Evolutionary conservation across 1,140 invertebrate genomes (phyloP), one percentile per base, ranked within the genome.

Genomic region (Apocrypta bakeri): DNA sequence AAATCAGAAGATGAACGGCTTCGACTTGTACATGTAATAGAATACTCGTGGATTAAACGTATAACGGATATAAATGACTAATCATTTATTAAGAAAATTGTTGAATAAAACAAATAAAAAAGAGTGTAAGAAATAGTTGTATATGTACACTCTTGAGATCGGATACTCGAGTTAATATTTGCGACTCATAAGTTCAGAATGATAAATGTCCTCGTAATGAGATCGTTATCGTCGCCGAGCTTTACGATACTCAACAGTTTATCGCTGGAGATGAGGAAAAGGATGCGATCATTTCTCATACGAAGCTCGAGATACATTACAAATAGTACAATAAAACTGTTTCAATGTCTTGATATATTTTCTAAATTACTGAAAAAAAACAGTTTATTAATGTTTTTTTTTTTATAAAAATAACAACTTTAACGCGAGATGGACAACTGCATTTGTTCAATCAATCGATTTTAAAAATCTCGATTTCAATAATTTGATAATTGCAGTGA

Each of bases 181-280:
- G 81, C 66, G 29, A 63, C 21, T 82, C 27, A 42, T 48, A 42
- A 72, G 66, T 72, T 78, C 27, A 68, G 66, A 78, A 72, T 82
- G 74, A 82, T 78, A 72, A 82, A 82, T 78, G 75, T 31, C 56
- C 71, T 24, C 71, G 40, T 82, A 82, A 82, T 82, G 66, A 82
- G 74, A 82, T 82, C 74, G 81, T 77, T 82, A 82, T 82, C 73
- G 27, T 71, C 48, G 73, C 68, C 14, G 24, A 66, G 48, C 64
- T 77, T 69, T 63, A 64, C 64, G 74, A 82, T 82, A 82, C 40
- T 56, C 61, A 77, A 77, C 66, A 63, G 56, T 71, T 75, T 77
- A 82, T 76, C 74, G 66, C 37, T 71, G 29, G 17, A 61, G 64
- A 82, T 76, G 37, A 69, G 42, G 71, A 77, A 71, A 76, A 71